Base-by-base conservation (phyloP, 1,140 invertebrate species). In the Lucilia sericata region DNA sequence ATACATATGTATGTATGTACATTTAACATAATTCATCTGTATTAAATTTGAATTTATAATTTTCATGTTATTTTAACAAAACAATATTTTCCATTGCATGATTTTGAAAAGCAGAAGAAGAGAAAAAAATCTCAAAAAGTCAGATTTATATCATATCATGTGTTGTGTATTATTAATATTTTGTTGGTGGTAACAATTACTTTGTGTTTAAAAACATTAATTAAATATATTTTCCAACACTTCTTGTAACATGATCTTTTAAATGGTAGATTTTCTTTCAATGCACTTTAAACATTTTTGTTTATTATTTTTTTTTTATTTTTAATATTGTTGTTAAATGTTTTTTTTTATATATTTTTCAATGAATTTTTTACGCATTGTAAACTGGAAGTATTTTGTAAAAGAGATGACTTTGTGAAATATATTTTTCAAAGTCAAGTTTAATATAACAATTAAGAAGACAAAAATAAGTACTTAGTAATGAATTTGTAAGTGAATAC, bases 61-160 rank as follows among this genome's bases (percentile, higher is more conserved):
- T n/a, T 60, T 0, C 17, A 60, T n/a, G 17, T 60, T n/a, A 5
- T 17, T 60, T 60, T 7, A 60, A 60, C 55, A 60, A 60, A 14
- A 60, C 14, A 60, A 60, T 60, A n/a, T 60, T 60, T 60, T 60
- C 55, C 55, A 60, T 60, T 60, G 55, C 55, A 60, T 60, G 55
- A 60, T 4, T 60, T 60, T 60, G 13, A 60, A 60, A n/a, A 60
- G 14, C 42, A 8, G 14, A 4, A 14, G 14, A 5, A 60, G 14
- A 14, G 14, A 60, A 60, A 17, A n/a, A 60, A 60, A 60, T 60
- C 1, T 17, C n/a, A 7, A 60, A 60, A n/a, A 60, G 2, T 60
- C 7, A 2, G 5, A 60, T 60, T 60, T 60, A 60, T n/a, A 7
- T 14, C 13, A 60, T n/a, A 7, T 14, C 13, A 60, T n/a, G 55